Conservation (phyloP, 2,888 invertebrate species). For the Platypus cylindrus region DNA sequence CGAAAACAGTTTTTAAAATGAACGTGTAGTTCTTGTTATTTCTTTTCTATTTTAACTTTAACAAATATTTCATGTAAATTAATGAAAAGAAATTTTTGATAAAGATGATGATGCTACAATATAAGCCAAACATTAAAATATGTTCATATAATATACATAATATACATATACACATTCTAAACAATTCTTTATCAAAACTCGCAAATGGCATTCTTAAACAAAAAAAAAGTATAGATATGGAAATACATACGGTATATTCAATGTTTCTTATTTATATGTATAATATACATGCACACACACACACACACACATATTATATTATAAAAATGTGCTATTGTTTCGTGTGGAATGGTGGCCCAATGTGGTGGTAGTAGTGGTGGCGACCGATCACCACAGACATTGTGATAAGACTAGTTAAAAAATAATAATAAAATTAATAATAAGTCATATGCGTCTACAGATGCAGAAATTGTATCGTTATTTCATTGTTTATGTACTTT, state of each 20-base stretch:
- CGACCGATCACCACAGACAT: slow-evolving; percentile 32
- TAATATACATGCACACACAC: no score
- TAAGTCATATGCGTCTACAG: slow-evolving; percentile 37
- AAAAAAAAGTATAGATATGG: slow-evolving; percentile 27
- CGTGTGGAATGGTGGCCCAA: slow-evolving; percentile 32
- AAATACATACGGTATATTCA: no score
- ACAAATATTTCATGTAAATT: no score
- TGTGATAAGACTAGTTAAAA: slow-evolving; percentile 36
- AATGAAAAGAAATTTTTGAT: slow-evolving; percentile 22
- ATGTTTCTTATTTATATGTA: slow-evolving; percentile 38
- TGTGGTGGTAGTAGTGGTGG: no score
- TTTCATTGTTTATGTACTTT: slow-evolving; percentile 36
- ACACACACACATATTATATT: no score
- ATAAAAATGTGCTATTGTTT: no score
- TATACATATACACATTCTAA: no score
- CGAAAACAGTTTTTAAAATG: slow-evolving; percentile 17
- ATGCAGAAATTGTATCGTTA: slow-evolving; percentile 35
- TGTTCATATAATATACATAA: slow-evolving; percentile 30
- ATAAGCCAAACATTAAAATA: slow-evolving; percentile 32
- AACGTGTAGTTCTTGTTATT: no score
- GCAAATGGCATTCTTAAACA: slow-evolving; percentile 32
- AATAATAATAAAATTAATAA: no score
- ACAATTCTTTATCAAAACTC: no score
- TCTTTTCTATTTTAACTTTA: no score
- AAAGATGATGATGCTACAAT: slow-evolving; percentile 27